Conservation (phyloP, 2,888 invertebrate species). For the Ichneumoninae sp. region DNA sequence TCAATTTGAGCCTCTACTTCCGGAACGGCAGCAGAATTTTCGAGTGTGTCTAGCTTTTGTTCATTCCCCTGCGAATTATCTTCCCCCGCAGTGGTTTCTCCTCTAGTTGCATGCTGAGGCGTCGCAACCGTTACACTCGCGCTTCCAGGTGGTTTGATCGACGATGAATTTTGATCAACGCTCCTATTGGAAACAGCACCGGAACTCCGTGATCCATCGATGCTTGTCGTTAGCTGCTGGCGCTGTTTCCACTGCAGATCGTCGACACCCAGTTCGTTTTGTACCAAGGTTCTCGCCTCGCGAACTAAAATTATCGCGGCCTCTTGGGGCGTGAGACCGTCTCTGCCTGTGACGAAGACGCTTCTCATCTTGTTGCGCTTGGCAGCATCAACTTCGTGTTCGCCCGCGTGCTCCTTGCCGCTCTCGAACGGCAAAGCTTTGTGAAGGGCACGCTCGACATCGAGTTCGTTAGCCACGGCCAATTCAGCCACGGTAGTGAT, state of each 20-base stretch:
- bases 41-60: not conserved
- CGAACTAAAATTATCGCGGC: conserved; percentile 91
- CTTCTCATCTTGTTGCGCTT: conserved; percentile 89
- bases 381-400: conserved; percentile 88
- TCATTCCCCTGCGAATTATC: not conserved
- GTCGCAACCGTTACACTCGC: not conserved
- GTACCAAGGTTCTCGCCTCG: conserved; percentile 90
- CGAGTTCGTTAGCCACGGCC: conserved; percentile 89
- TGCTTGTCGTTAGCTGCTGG: conserved; percentile 54
- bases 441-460: conserved; percentile 91
- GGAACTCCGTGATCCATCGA: conserved; percentile 56
- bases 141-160: not conserved
- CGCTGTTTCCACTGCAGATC: conserved; percentile 89
- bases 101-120: not conserved
- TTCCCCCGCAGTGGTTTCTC: not conserved
- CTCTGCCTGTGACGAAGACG: conserved; percentile 92
- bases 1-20: conserved; percentile 3
- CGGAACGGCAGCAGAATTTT: not conserved
- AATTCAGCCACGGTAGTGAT: conserved; percentile 91
- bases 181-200: not conserved
- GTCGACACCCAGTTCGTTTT: conserved; percentile 90
- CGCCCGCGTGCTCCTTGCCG: conserved; percentile 90
- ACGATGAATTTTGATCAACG: conserved; percentile 5
- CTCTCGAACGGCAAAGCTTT: conserved; percentile 94
- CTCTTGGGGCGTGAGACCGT: conserved; percentile 92